phyloP scores from a whole-genome alignment of 2,113 vertebrate genomes.

The Arizona elegans region DNA sequence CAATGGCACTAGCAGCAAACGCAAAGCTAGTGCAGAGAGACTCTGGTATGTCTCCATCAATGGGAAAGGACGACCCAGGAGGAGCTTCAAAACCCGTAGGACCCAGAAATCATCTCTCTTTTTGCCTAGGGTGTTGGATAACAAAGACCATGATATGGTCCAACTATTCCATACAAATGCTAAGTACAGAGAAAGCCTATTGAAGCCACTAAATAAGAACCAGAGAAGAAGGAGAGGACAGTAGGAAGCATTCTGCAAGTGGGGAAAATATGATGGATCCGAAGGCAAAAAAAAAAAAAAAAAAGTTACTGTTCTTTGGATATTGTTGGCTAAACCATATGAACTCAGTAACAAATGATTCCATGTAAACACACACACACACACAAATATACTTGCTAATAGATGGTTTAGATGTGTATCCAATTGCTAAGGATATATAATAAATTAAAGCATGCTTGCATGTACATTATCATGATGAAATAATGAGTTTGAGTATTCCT shows the following conservation, averaged over 20 bases:
- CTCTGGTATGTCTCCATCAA: conserved; percentile 96
- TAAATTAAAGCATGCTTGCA: conserved; percentile 25
- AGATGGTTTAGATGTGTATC: conserved; percentile 51
- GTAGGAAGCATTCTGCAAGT: not conserved
- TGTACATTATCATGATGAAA: conserved; percentile 48
- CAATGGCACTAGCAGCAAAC: conserved; percentile 52
- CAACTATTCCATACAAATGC: conserved; percentile 58
- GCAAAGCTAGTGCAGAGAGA: conserved; percentile 78
- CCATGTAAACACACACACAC: not conserved
- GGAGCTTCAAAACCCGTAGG: conserved; percentile 90
- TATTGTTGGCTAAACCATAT: conserved; percentile 1
- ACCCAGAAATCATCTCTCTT: conserved; percentile 98
- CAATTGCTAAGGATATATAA: conserved; percentile 29
- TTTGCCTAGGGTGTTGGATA: conserved; percentile 88
- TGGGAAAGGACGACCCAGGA: conserved; percentile 91
- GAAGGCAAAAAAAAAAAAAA: not conserved
- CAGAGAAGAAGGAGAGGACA: conserved; percentile 65
- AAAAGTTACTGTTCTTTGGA: conserved; percentile 11
- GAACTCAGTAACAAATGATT: not conserved
- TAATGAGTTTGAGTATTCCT: conserved; percentile 22
- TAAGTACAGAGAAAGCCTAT: conserved; percentile 61
- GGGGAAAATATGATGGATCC: not conserved
- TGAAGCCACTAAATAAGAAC: conserved; percentile 21
- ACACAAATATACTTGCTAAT: conserved; percentile 15
- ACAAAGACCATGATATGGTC: conserved; percentile 90